Evolutionary conservation across 2,113 vertebrate species (phyloP), one percentile per base, ranked within the genome.

Genomic region (Colossoma macropomum): DNA sequence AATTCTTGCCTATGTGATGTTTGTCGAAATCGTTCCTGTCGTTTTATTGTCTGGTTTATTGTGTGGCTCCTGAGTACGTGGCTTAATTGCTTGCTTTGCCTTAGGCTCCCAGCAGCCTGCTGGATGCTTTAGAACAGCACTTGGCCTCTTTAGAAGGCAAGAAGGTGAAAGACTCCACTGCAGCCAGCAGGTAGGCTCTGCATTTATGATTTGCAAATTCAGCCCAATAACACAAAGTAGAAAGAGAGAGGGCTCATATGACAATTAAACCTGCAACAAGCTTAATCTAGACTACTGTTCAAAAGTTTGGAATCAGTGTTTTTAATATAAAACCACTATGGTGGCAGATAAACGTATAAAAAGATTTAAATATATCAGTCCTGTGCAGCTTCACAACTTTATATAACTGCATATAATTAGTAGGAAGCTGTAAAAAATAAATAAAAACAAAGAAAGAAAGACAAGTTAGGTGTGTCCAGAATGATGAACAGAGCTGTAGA

Each of bases 121-220:
- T 99, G 77, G 98, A 99, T 95, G 98, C 98, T 92, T 95, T 99
- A 92, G 98, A 99, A 91, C 98, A 99, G 82, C 98, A 99, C 90
- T 94, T 99, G 93, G 98, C 96, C 89, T 99, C 98, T 89, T 95
- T 99, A 90, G 98, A 99, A 93, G 98, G 98, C 89, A 99, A 99
- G 90, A 99, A 99, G 93, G 97, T 98, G 82, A 99, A 99, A 95
- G 98, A 99, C 89, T 98, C 97, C 78, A 98, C 97, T 75, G 97
- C 96, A 88, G 97, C 97, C 91, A 99, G 97, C 97, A 98, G 98
- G 98, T 97, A 92, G 69, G 80, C 87, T 78, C 75, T 19, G 13
- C n/a, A 27, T 25, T n/a, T 2, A 25, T 60, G 23, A 25, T 60
- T n/a, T 56, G 7, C 54, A 15, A 3, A 56, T 21, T 4, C 3